phyloP scores from a whole-genome alignment of 2,113 vertebrate genomes.

The Illadopsis cleaveri region DNA sequence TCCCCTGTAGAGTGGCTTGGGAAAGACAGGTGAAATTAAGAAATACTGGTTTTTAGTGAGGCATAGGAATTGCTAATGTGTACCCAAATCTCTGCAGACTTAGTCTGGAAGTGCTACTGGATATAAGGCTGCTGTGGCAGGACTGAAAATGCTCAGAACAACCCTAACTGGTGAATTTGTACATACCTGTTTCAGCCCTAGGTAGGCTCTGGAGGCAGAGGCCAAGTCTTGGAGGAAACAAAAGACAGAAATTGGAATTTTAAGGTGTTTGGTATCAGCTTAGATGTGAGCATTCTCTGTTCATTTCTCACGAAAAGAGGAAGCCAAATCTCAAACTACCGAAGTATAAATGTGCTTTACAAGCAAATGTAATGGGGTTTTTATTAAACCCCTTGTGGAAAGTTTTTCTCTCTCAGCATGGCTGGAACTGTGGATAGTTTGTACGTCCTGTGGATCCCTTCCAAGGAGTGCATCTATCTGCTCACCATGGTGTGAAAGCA shows the following conservation, averaged over 20 bases:
- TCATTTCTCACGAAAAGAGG: not conserved
- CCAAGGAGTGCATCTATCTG: rapidly evolving
- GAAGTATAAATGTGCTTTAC: not conserved
- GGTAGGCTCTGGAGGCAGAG: not conserved
- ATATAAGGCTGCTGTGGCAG: not conserved
- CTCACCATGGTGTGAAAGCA: rapidly evolving
- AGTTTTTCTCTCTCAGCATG: rapidly evolving
- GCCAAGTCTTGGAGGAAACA: not conserved
- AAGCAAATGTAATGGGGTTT: not conserved
- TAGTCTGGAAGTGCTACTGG: not conserved
- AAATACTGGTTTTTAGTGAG: not conserved
- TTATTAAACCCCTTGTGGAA: not conserved
- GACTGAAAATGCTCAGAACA: not conserved
- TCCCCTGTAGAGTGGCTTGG: not conserved
- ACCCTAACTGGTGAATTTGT: not conserved
- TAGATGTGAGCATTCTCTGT: not conserved
- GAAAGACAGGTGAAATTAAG: not conserved
- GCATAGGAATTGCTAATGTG: rapidly evolving
- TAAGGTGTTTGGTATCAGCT: not conserved
- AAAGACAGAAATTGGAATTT: not conserved
- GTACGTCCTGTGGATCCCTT: not conserved
- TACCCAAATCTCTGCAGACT: not conserved
- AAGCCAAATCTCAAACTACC: not conserved
- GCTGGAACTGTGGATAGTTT: rapidly evolving
- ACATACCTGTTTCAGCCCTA: rapidly evolving